Base-by-base conservation (phyloP, 2,888 invertebrate genomes). In the Patella pellucida region DNA sequence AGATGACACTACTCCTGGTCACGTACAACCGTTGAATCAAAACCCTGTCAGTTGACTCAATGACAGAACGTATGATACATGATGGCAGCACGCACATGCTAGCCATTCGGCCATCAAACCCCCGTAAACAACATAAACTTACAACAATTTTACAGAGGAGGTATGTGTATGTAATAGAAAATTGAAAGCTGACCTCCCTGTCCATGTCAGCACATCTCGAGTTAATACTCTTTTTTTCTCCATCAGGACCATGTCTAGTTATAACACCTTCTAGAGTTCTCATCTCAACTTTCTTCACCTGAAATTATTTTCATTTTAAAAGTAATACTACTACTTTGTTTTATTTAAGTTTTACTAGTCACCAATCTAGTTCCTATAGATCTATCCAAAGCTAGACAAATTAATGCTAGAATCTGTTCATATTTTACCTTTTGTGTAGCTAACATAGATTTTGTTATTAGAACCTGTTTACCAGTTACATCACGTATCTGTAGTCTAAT, bases 391-490 rank as follows among this genome's bases (percentile, higher is more conserved):
- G 7, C 9, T 41, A 7, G 41, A 41, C 41, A 41, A 41, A 41
- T n/a, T n/a, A n/a, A 41, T 41, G 9, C 9, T 7, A 41, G 41
- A 41, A 41, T 41, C 41, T 41, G 41, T 41, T 41, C 9, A 62
- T 56, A 19, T n/a, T 74, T 70, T 79, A 87, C 90, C 83, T 89
- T 90, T 75, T 93, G 92, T n/a, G 92, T 92, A 16, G 93, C 93
- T 87, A 93, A 94, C 92, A 96, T 93, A 27, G 94, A 93, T 83
- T 95, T 93, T 79, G 93, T 92, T 52, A 96, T 94, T 67, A 94
- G 94, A 54, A 95, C 91, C 84, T 92, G 89, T 87, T 94, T 91
- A 76, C 94, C 94, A 82, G 93, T 90, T 85, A 92, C 91, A 92
- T 95, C 93, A 7, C 83, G 79, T 76, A 94, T 92, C 84, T 92